Evolutionary conservation across 2,797 vertebrate genomes (phyloP).

Genomic region (Syndactyla subalaris): DNA sequence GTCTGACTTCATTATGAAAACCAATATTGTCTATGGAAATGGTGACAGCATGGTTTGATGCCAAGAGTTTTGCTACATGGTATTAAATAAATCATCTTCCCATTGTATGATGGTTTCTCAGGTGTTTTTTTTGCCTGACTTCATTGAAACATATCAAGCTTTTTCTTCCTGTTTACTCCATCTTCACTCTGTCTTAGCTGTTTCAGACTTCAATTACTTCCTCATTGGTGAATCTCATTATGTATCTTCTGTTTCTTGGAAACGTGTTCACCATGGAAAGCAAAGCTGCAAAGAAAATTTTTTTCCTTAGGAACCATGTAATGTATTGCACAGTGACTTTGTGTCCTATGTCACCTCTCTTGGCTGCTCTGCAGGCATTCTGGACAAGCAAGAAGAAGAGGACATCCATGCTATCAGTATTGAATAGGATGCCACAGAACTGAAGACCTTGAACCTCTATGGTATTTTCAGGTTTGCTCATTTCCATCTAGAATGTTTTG

Average conservation of each 20-base stretch:
- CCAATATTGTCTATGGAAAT: background rate
- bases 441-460: background rate
- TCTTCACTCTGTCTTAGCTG: background rate
- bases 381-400: background rate
- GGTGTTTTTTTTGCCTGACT: background rate
- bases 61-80: background rate
- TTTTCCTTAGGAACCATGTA: background rate
- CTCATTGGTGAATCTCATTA: background rate
- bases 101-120: background rate
- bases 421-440: background rate
- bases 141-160: background rate
- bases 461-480: background rate
- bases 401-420: background rate
- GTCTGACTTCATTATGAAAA: background rate
- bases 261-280: background rate
- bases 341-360: background rate
- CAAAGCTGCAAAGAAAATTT: background rate
- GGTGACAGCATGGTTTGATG: background rate
- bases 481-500: background rate
- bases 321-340: background rate
- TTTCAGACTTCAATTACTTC: background rate
- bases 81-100: background rate
- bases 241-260: background rate
- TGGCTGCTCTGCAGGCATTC: background rate
- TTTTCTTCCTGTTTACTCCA: background rate